Percentiles rank a stretch among this genome's conserved stretches.
These are phyloP conservation scores for Sciurus niger DNA, from an alignment of 2,113 vertebrate species.

Conservation along the genomic window DNA sequence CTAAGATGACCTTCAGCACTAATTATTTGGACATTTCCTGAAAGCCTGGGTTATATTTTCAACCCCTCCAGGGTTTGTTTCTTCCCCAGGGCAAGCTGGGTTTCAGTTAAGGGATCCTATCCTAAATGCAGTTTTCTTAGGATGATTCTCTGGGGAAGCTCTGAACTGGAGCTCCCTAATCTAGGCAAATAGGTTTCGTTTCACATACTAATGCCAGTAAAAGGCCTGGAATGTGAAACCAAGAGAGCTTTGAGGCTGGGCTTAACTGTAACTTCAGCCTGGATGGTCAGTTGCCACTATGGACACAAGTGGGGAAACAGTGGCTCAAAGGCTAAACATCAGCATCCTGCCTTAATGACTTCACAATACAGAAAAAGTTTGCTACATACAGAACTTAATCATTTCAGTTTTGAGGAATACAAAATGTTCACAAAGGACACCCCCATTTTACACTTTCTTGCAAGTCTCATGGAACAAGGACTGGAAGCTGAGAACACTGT, in stretches of 20 bases:
- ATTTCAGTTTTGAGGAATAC: not conserved
- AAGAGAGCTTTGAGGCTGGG: not conserved
- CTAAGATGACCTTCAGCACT: not conserved
- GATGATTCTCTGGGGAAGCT: not conserved
- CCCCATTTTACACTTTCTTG: not conserved
- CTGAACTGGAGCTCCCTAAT: not conserved
- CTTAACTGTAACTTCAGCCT: not conserved
- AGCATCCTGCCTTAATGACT: not conserved
- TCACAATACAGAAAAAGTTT: not conserved
- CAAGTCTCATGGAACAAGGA: not conserved
- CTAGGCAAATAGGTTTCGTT: constrained; percentile 23
- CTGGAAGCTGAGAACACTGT: not conserved
- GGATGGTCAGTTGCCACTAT: not conserved
- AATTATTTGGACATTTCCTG: not conserved
- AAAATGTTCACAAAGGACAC: not conserved
- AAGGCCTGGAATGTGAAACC: not conserved
- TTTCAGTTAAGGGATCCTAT: constrained; percentile 25
- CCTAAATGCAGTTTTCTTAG: constrained; percentile 33
- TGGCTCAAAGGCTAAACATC: too few species aligned
- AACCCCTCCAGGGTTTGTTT: not conserved
- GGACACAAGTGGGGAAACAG: not conserved
- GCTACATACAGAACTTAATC: not conserved
- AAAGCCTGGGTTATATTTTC: constrained; percentile 12
- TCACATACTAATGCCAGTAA: not conserved
- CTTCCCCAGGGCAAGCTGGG: not conserved